These are phyloP conservation scores for Choristoneura rosaceana DNA, from an alignment of 2,888 invertebrate genomes.

Conservation along the genomic window DNA sequence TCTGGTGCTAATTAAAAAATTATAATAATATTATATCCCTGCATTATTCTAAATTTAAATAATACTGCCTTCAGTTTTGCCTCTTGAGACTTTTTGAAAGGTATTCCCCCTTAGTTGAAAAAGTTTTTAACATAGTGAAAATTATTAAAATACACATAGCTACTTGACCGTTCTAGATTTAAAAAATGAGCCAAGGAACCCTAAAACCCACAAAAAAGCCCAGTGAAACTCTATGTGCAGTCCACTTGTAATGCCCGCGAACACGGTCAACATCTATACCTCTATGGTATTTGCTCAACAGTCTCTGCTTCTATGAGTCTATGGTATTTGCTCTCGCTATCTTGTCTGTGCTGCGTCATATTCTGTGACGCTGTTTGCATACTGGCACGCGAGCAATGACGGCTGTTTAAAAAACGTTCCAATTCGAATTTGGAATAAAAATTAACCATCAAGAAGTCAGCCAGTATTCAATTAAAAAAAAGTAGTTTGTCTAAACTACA, in stretches of 20 bases:
- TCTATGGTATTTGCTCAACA: constrained; percentile 2
- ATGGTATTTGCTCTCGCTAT: constrained; percentile 22
- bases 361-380: constrained; percentile 46
- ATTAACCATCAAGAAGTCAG: not conserved
- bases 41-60: no score
- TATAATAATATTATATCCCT: no score
- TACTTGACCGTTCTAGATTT: not conserved
- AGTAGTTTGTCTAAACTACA: no score
- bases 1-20: not conserved
- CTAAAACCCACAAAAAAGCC: constrained; percentile 15
- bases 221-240: constrained; percentile 38
- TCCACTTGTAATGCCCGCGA: constrained; percentile 28
- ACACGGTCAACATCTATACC: constrained; percentile 27
- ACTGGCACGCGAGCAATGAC: constrained; percentile 57
- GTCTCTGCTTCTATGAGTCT: constrained; percentile 1
- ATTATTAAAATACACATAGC: not conserved
- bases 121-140: no score
- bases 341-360: constrained; percentile 24
- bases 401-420: constrained; percentile 48
- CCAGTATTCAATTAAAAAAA: no score
- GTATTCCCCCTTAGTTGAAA: no score
- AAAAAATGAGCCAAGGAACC: constrained; percentile 2
- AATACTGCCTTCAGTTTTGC: no score
- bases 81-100: no score
- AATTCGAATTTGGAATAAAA: constrained; percentile 37